A percentile compares a stretch with the other conserved stretches of the same genome.
phyloP scores from a whole-genome alignment of 2,888 invertebrate species.

The Baccha elongata region DNA sequence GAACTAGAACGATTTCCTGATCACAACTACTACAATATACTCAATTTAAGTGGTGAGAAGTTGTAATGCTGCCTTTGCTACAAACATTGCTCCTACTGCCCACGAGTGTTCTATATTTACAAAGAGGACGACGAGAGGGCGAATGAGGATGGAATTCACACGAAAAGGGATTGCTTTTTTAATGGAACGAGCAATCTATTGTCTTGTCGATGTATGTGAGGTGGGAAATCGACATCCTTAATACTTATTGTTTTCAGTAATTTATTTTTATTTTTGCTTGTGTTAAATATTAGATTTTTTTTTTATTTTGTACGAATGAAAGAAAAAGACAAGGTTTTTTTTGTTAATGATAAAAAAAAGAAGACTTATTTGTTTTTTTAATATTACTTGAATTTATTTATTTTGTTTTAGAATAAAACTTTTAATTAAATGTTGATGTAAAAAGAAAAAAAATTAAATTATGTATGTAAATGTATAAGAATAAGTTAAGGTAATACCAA shows the following conservation, averaged over 20 bases:
- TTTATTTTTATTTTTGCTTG: slow-evolving; percentile 27
- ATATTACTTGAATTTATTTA: slow-evolving; percentile 51
- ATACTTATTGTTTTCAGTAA: slow-evolving; percentile 49
- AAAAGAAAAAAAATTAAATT: slow-evolving; percentile 27
- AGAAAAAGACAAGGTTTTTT: not conserved
- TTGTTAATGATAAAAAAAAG: slow-evolving; percentile 6
- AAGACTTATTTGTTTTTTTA: slow-evolving; percentile 61
- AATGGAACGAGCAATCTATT: slow-evolving; percentile 5
- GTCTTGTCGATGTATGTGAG: too few relatives aligned
- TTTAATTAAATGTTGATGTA: slow-evolving; percentile 21
- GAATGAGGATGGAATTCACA: slow-evolving; percentile 34
- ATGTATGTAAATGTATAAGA: too few relatives aligned
- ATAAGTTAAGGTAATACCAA: slow-evolving; percentile 10
- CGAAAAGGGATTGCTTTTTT: slow-evolving; percentile 21
- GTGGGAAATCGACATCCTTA: slow-evolving; percentile 28
- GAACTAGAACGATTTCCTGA: slow-evolving; percentile 96
- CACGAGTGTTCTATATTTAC: slow-evolving; percentile 17
- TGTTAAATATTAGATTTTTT: slow-evolving; percentile 29
- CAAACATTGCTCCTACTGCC: not conserved
- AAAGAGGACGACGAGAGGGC: not conserved
- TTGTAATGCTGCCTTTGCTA: slow-evolving; percentile 81
- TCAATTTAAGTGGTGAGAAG: slow-evolving; percentile 93
- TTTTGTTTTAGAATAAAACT: slow-evolving; percentile 37
- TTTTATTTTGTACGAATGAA: slow-evolving; percentile 9
- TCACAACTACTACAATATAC: slow-evolving; percentile 94